Percentiles rank a stretch among this genome's conserved stretches.
Evolutionary conservation across 2,888 invertebrate genomes (phyloP).

Genomic region (Achlya flavicornis): DNA sequence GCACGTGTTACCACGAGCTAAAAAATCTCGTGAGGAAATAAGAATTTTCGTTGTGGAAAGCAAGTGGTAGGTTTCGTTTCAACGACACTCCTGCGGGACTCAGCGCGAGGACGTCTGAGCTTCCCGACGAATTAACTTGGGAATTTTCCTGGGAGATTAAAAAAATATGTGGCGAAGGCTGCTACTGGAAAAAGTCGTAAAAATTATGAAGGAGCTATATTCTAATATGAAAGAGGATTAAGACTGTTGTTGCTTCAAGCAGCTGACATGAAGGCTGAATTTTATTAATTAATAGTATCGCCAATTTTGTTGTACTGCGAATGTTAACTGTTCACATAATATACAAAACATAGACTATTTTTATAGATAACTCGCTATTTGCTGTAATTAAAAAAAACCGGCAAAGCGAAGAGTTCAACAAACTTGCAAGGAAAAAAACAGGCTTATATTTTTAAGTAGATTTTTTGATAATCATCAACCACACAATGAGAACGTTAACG

Average conservation of each 20-base stretch:
- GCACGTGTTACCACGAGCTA: conserved; percentile 16
- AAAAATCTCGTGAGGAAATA: conserved; percentile 24
- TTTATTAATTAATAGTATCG: not conserved
- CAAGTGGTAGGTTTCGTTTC: conserved; percentile 27
- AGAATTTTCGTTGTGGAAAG: conserved; percentile 28
- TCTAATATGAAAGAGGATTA: not conserved
- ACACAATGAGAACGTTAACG: too few relatives aligned
- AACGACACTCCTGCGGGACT: conserved; percentile 36
- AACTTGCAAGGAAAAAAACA: too few relatives aligned
- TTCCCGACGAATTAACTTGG: conserved; percentile 36
- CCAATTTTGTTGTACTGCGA: too few relatives aligned
- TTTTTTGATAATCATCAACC: too few relatives aligned
- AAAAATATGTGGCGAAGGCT: conserved; percentile 20
- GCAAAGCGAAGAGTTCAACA: too few relatives aligned
- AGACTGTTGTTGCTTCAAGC: not conserved
- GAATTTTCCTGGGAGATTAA: conserved; percentile 33
- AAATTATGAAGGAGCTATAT: not conserved
- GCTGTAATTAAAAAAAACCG: too few relatives aligned
- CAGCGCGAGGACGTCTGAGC: conserved; percentile 40
- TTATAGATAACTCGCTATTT: too few relatives aligned
- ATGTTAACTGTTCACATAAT: too few relatives aligned
- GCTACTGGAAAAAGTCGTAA: not conserved
- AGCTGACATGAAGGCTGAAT: not conserved
- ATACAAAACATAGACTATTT: too few relatives aligned
- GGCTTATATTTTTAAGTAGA: too few relatives aligned